Conservation (phyloP, 2,113 vertebrate species). For the Silurus glanis region DNA sequence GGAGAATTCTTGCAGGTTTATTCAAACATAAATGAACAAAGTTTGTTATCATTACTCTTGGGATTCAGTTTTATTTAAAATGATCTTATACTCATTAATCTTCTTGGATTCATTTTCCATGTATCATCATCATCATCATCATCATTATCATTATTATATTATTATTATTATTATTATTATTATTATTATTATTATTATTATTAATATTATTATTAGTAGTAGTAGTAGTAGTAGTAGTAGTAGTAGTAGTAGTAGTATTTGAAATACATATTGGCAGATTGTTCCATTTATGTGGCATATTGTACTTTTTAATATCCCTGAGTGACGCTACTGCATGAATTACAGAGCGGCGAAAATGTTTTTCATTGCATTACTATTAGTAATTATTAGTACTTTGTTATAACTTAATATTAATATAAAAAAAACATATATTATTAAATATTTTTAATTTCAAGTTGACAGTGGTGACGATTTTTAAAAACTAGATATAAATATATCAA, state of each 20-base stretch:
- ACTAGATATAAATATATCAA: neutral
- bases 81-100: neutral
- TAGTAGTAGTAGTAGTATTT: neutral
- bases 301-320: neutral
- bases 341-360: neutral
- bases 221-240: too few species aligned
- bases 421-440: neutral
- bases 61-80: neutral
- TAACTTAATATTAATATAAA: neutral
- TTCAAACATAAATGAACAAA: neutral
- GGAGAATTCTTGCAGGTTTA: neutral
- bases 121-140: neutral
- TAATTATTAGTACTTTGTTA: neutral
- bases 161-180: too few species aligned
- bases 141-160: too few species aligned
- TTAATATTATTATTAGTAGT: too few species aligned
- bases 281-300: neutral
- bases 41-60: neutral
- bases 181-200: too few species aligned
- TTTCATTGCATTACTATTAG: neutral
- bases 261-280: neutral
- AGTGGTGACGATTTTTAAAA: constrained; percentile 1
- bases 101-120: neutral
- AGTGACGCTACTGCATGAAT: neutral
- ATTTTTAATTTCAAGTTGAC: neutral